Conservation (phyloP, 2,113 vertebrate species). For the Lophochroa leadbeateri region DNA sequence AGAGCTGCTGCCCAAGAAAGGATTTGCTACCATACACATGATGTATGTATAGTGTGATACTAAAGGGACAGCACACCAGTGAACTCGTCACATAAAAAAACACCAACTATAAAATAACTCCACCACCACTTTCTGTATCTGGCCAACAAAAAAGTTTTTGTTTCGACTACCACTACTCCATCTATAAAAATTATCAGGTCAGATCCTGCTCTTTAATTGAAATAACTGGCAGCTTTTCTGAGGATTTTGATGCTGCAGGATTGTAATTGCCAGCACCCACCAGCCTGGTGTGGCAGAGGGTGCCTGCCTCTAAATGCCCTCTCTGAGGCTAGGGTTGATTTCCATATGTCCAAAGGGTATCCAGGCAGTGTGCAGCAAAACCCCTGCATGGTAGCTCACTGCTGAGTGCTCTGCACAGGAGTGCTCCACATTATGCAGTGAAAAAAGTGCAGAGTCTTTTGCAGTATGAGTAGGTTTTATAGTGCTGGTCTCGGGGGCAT, state of each 20-base stretch:
- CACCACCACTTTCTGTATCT: background rate
- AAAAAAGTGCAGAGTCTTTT: rapidly evolving
- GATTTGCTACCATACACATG: background rate
- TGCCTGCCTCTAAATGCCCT: background rate
- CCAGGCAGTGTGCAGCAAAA: rapidly evolving
- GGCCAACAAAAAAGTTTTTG: background rate
- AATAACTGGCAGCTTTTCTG: background rate
- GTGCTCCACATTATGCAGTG: rapidly evolving
- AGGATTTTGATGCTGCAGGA: background rate
- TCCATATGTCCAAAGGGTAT: rapidly evolving
- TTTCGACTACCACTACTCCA: background rate
- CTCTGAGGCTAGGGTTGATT: background rate
- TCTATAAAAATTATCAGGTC: background rate
- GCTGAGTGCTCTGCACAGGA: rapidly evolving
- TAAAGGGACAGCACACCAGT: background rate
- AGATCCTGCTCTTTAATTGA: background rate
- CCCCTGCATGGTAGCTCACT: rapidly evolving
- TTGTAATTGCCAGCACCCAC: background rate
- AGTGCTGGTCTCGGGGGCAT: background rate
- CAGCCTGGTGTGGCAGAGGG: background rate
- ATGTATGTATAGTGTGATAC: rapidly evolving
- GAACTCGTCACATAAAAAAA: background rate
- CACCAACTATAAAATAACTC: background rate
- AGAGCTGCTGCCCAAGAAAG: background rate
- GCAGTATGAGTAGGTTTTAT: background rate